Base-by-base conservation (phyloP, 2,797 vertebrate species). In the Myotis pilosus region DNA sequence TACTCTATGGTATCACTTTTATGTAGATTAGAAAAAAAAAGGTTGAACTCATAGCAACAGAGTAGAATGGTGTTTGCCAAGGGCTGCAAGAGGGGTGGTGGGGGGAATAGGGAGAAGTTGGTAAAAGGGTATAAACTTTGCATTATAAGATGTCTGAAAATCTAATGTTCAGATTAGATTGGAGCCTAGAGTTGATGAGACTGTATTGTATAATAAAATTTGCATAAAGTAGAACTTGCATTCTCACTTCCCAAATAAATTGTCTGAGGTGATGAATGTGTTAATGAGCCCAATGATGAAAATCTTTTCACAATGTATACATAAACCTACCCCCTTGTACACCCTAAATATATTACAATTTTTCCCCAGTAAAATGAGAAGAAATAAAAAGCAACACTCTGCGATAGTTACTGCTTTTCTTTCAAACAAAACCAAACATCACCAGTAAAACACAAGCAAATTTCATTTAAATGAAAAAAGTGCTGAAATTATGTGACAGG, bases 51-150 rank as follows among this genome's bases (percentile, higher is more conserved):
- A 25, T 2, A 75, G 44, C 23, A 62, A 74, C 25, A 53, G 53
- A 69, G 28, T 9, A 83, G 55, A 64, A 25, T 83, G 20, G 6
- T 44, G 28, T 15, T 41, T 15, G 22, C 4, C 19, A 71, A n/a
- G 3, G 8, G 2, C 6, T 78, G 23, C 47, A 4, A 2, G 22
- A 8, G 8, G 47, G 19, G 1, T 8, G 6, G 23, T n/a, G 1
- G 23, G 4, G 12, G 13, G 19, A 49, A 47, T 17, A 92, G 12
- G 47, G 47, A 47, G 38, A 69, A 38, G 38, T 23, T 78, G 13
- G 22, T 17, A n/a, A 30, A 72, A 53, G 23, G 17, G 3, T 75
- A 53, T 19, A 55, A n/a, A 75, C 2, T 57, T 68, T 47, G 30
- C 47, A 12, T 57, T 78, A 57, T 57, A 68, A 64, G 22, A 15